These are phyloP conservation scores for Sebastes cheni DNA, from an alignment of 2,797 vertebrate species.

Conservation along the genomic window DNA sequence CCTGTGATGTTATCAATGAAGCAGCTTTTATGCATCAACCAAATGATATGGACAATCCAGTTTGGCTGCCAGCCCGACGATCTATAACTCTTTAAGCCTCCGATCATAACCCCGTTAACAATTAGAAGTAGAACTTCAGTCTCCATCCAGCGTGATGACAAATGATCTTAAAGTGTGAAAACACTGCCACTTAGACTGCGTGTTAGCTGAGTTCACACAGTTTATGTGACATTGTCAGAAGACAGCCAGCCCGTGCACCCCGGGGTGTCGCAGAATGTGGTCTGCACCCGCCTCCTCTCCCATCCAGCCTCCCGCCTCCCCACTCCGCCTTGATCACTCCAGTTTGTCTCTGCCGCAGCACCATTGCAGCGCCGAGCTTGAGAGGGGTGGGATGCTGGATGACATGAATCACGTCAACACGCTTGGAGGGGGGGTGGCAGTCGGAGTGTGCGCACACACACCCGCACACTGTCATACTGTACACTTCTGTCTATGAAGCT, in stretches of 20 bases:
- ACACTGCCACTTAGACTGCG: conserved; percentile 23
- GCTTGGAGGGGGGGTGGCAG: conserved; percentile 50
- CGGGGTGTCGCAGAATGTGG: conserved; percentile 54
- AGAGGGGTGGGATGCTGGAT: conserved; percentile 59
- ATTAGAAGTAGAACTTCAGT: conserved; percentile 29
- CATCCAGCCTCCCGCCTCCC: conserved; percentile 51
- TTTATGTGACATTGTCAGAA: conserved; percentile 57
- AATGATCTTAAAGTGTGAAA: conserved; percentile 41
- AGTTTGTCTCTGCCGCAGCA: conserved; percentile 60
- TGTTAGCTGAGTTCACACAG: conserved; percentile 42
- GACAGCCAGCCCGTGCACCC: conserved; percentile 52
- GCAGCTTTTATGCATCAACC: neutral
- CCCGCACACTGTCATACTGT: conserved; percentile 50
- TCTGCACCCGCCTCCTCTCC: conserved; percentile 41
- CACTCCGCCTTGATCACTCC: conserved; percentile 69
- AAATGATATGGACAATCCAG: neutral
- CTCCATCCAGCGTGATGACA: conserved; percentile 20
- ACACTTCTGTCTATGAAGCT: conserved; percentile 52
- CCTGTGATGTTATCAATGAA: neutral
- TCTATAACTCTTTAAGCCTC: conserved; percentile 3
- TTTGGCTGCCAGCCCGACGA: neutral
- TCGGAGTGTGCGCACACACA: conserved; percentile 27
- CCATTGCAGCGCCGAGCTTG: conserved; percentile 32
- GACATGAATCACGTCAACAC: conserved; percentile 72
- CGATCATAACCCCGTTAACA: conserved; percentile 32